Base-by-base conservation (phyloP, 2,888 invertebrate species). In the Baccha elongata region DNA sequence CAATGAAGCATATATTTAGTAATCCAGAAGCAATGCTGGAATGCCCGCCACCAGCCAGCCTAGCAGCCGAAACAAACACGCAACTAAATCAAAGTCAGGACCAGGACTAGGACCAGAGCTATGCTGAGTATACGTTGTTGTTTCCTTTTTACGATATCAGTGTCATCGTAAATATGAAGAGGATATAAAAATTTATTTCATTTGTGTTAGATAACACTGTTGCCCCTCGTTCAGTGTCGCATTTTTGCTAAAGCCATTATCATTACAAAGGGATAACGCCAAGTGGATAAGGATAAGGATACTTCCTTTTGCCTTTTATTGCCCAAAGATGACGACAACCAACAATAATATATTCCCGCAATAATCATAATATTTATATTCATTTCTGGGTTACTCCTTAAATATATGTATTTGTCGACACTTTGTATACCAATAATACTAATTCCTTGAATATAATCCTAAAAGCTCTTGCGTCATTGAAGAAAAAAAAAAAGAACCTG, bases 111-210 rank as follows among this genome's bases (percentile, higher is more conserved):
- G 7, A 76, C 76, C 35, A 60, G 76, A 76, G 64, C 76, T 81
- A 3, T 10, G 48, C 83, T 68, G 72, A 71, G 76, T 78, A n/a
- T n/a, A 68, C 67, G 78, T 78, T 73, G 78, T 78, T 83, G 72
- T 72, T 71, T 62, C 32, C 68, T 40, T 68, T 83, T 68, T 67
- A 76, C 72, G 81, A 83, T 83, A 83, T 76, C 83, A 78, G 72
- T 83, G 78, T 83, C 83, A 83, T 78, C 78, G 83, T 83, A 78
- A 83, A 78, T 78, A 78, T 78, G 83, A 83, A 78, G 72, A 78
- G 78, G 83, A 83, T 83, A 83, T 83, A 78, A 83, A 83, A 83
- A 83, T 83, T 83, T 78, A 83, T 83, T 83, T 83, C 83, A 83
- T 83, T 68, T 83, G 72, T 74, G 73, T 78, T 68, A 83, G 83